Base-by-base conservation (phyloP, 2,888 invertebrate genomes). In the Palloptera scutellata region DNA sequence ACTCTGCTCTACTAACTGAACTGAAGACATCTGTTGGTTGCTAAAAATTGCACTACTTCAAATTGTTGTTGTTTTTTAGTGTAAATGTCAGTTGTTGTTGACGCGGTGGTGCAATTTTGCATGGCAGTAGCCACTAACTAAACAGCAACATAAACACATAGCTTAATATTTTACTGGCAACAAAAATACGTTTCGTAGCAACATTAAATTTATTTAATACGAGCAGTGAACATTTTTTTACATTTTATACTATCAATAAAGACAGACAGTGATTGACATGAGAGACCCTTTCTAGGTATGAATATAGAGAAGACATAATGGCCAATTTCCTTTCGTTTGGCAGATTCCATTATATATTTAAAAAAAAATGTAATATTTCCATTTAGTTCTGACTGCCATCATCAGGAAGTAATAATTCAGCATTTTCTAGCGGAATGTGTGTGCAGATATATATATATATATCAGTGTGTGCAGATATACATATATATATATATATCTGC, bases 241-340 rank as follows among this genome's bases (percentile, higher is more conserved):
- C 51, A 41, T 51, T 40, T 41, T 51, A 19, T 6, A 41, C n/a
- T 40, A 12, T 52, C 58, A 41, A 17, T 13, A 13, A 10, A 48
- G 15, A 42, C 54, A 55, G 66, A 66, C 66, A 66, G 66, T 66
- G 66, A 66, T 66, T 66, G 61, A 66, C 66, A 61, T 61, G 61
- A 57, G 30, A 30, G 66, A 66, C 61, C 66, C 57, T 66, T 58
- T 43, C 64, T 58, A 64, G 64, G 48, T 48, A 48, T 30, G 30
- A 4, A 30, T 6, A 30, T 30, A 30, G 30, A 30, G 30, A 30
- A 30, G 30, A 30, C 30, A 30, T 6, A 30, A 30, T 30, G 30
- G 30, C 30, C 6, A 30, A 30, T 30, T 30, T 30, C 30, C 30
- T 30, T 30, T 30, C 2, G 30, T 30, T 30, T 30, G 30, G 30